phyloP scores from a whole-genome alignment of 2,113 vertebrate genomes.

The Charadrius vociferus region DNA sequence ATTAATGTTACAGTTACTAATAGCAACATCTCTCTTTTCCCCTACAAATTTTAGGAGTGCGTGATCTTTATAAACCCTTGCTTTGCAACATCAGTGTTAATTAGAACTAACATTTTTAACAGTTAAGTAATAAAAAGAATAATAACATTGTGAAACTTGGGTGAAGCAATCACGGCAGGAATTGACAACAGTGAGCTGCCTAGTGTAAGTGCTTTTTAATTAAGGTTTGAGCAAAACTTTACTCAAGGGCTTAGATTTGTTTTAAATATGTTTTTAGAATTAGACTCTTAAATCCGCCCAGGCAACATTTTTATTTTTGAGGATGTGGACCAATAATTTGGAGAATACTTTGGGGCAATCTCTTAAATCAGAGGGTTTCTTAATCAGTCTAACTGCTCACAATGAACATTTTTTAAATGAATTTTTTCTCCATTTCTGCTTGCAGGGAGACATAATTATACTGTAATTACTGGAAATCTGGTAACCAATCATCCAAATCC shows the following conservation, averaged over 20 bases:
- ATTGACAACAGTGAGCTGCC: constrained; percentile 21
- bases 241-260: constrained; percentile 44
- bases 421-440: constrained; percentile 22
- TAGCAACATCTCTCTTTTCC: neutral
- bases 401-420: neutral
- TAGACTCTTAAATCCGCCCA: neutral
- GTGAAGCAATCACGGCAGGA: constrained; percentile 35
- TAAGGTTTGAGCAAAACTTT: constrained; percentile 48
- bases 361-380: constrained; percentile 29
- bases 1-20: neutral
- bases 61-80: neutral
- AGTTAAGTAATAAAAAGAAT: constrained; percentile 42
- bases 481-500: neutral
- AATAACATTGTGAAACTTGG: constrained; percentile 52
- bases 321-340: constrained; percentile 3
- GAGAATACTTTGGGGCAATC: neutral
- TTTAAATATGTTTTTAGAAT: constrained; percentile 29
- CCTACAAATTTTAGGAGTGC: neutral
- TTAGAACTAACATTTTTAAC: constrained; percentile 38
- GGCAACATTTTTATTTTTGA: neutral
- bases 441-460: neutral
- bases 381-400: neutral
- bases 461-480: neutral
- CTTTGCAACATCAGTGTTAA: constrained; percentile 39
- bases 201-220: constrained; percentile 60